phyloP scores from a whole-genome alignment of 1,140 invertebrate species.

The Sogatella furcifera region DNA sequence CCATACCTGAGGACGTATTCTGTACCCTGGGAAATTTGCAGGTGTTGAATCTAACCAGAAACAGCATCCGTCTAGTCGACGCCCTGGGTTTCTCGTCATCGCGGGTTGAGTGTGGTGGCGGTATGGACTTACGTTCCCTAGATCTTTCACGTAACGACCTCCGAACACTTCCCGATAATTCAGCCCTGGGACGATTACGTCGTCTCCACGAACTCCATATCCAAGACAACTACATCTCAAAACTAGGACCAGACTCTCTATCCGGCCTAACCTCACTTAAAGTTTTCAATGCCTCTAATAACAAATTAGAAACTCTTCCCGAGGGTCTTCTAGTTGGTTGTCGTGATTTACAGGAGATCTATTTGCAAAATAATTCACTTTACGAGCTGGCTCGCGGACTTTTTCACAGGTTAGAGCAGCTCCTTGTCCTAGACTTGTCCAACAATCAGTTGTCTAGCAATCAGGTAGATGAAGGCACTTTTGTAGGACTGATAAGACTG shows the following conservation, averaged over 20 bases:
- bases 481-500: conserved; percentile 69
- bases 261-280: conserved; percentile 60
- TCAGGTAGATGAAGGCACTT: conserved; percentile 70
- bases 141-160: conserved; percentile 73
- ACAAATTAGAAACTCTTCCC: conserved; percentile 62
- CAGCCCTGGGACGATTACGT: conserved; percentile 56
- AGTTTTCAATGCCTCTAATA: conserved; percentile 74
- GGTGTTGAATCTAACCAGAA: conserved; percentile 70
- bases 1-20: conserved; percentile 59
- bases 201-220: conserved; percentile 64
- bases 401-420: conserved; percentile 69
- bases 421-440: conserved; percentile 75
- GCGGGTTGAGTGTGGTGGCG: conserved; percentile 32
- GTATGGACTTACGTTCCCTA: conserved; percentile 51
- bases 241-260: conserved; percentile 65
- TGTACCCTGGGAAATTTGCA: conserved; percentile 68
- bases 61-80: conserved; percentile 60
- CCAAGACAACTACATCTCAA: conserved; percentile 71
- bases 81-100: conserved; percentile 49
- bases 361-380: conserved; percentile 69
- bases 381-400: conserved; percentile 66
- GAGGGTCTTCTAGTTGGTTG: conserved; percentile 65
- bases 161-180: conserved; percentile 52
- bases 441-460: conserved; percentile 75
- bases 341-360: conserved; percentile 67